Percentiles rank a stretch among this genome's conserved stretches.
These are phyloP conservation scores for Macrobrachium rosenbergii DNA, from an alignment of 1,140 invertebrate species.

Conservation along the genomic window DNA sequence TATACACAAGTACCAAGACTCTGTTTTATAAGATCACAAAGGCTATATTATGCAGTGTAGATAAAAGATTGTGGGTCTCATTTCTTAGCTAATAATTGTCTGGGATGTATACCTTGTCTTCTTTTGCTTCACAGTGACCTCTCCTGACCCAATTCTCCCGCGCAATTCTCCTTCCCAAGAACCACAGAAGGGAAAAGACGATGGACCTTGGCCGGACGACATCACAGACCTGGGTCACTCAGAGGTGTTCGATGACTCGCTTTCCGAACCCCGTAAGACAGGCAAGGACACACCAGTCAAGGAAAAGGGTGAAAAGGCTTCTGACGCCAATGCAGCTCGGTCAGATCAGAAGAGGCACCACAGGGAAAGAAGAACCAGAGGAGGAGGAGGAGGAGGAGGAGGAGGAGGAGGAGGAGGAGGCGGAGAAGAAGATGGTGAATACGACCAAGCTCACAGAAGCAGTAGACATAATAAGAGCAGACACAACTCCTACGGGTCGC, in stretches of 20 bases:
- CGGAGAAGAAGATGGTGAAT: neutral
- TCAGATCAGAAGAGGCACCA: slow-evolving; percentile 7
- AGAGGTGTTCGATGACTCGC: slow-evolving; percentile 65
- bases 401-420: neutral
- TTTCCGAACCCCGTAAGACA: slow-evolving; percentile 59
- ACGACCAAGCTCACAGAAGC: neutral
- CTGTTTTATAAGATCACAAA: neutral
- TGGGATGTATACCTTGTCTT: too few species aligned
- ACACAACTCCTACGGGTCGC: slow-evolving; percentile 30
- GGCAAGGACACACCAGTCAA: slow-evolving; percentile 48
- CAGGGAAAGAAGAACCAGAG: neutral
- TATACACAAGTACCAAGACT: neutral
- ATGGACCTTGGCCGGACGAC: slow-evolving; percentile 61
- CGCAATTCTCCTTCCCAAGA: slow-evolving; percentile 12
- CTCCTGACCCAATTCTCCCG: neutral
- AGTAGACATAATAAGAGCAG: slow-evolving; percentile 9
- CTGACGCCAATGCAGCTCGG: neutral
- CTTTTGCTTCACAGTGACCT: neutral
- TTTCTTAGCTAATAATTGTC: too few species aligned
- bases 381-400: neutral
- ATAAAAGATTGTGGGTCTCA: too few species aligned
- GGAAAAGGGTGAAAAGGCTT: neutral
- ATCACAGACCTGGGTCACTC: slow-evolving; percentile 62
- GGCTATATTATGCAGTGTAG: too few species aligned
- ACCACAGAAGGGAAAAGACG: slow-evolving; percentile 3